These are phyloP conservation scores for Siphlonurus alternatus DNA, from an alignment of 2,888 invertebrate species.

Conservation along the genomic window DNA sequence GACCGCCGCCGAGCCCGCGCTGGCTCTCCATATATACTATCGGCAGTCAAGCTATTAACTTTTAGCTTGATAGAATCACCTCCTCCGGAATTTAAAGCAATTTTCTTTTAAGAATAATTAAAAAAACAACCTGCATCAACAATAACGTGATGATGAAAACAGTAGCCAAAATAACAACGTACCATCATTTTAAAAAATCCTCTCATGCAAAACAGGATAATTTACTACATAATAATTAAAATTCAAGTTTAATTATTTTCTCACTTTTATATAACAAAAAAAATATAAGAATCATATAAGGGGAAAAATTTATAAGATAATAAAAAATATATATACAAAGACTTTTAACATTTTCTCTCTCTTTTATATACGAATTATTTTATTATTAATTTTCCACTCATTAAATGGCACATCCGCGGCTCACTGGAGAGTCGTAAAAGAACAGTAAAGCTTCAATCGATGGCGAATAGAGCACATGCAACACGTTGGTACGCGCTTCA, in stretches of 20 bases:
- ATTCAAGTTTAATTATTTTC: no score
- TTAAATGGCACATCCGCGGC: background rate
- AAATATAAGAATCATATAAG: no score
- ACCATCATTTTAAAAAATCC: background rate
- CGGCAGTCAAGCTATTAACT: background rate
- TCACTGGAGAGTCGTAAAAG: constrained; percentile 2
- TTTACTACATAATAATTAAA: background rate
- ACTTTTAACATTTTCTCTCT: background rate
- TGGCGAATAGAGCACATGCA: background rate
- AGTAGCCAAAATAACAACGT: no score
- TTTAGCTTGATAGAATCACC: background rate
- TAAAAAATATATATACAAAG: background rate
- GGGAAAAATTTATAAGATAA: background rate
- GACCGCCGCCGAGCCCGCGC: background rate
- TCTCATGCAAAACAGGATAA: background rate
- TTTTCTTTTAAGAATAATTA: background rate
- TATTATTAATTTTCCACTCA: constrained; percentile 4
- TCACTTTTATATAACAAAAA: background rate
- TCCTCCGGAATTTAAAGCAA: background rate
- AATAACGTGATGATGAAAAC: background rate
- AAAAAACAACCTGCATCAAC: background rate
- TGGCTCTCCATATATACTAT: background rate
- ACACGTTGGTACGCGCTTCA: background rate
- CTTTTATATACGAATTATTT: background rate
- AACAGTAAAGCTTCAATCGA: background rate